Base-by-base conservation (phyloP, 2,797 vertebrate genomes). In the Gymnodraco acuticeps region DNA sequence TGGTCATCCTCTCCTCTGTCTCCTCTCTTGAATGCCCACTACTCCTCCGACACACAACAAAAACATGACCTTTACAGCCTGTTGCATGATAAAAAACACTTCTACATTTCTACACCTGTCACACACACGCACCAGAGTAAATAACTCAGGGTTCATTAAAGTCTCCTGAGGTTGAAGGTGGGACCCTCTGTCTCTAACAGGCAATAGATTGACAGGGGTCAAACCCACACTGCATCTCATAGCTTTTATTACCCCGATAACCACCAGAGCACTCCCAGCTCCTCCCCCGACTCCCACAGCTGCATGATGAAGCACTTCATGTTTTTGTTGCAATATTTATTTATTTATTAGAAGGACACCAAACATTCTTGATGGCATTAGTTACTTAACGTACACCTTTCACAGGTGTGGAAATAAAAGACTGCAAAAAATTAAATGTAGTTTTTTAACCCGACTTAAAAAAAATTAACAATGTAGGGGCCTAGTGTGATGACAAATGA, bases 141-240 rank as follows among this genome's bases (percentile, higher is more conserved):
- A 84, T 80, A 79, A 73, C 63, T 70, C 69, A 38, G 54, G n/a
- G 45, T 59, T 80, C 59, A 64, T 65, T 46, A 46, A 68, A 70
- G 84, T 78, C 55, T 17, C 45, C 16, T 19, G 56, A 66, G 79
- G 73, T 50, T 69, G 68, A 77, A 38, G 10, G 9, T 4, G 5
- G 71, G 81, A 86, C 73, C 52, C 54, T 13, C 60, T n/a, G 68
- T 77, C 19, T 81, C 77, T 83, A 86, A 80, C 78, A 77, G 66
- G 84, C 84, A 60, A 67, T 73, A 64, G 86, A 87, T 73, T 81
- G 87, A 86, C 87, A 83, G 83, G 67, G 82, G 77, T 87, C 82
- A 76, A 59, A 69, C 43, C 58, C 31, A 2, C 43, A 10, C 41
- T 27, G 65, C 75, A 77, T 80, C 75, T 68, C 31, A 19, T 27